Conservation (phyloP, 2,888 invertebrate species). For the Diaperis boleti region DNA sequence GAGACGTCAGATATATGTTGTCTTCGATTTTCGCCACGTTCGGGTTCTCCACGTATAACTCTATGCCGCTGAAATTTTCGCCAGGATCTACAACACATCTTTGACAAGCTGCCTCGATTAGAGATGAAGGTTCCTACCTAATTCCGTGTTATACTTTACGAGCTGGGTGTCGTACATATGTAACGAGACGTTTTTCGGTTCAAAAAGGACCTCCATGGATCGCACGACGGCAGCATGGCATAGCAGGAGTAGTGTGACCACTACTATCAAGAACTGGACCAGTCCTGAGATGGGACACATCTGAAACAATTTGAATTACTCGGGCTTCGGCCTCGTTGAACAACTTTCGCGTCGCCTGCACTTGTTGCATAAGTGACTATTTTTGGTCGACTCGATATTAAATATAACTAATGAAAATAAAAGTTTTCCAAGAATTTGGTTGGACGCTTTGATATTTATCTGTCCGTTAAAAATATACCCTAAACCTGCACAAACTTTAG, state of each 20-base stretch:
- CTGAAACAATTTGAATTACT: slow-evolving; percentile 51
- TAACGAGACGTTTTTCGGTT: slow-evolving; percentile 53
- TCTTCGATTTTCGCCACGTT: slow-evolving; percentile 39
- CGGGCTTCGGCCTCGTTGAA: too few relatives aligned
- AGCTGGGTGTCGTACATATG: slow-evolving; percentile 56
- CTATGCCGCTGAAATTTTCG: slow-evolving; percentile 8
- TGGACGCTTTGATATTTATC: too few relatives aligned
- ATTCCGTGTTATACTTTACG: slow-evolving; percentile 54
- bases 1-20: slow-evolving; percentile 13
- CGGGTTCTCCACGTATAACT: slow-evolving; percentile 39
- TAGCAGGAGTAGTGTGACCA: slow-evolving; percentile 54
- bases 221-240: slow-evolving; percentile 54
- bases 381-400: too few relatives aligned
- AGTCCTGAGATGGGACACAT: slow-evolving; percentile 62
- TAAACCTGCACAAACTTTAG: neutral
- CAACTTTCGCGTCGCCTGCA: too few relatives aligned
- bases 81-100: slow-evolving; percentile 9
- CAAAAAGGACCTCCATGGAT: slow-evolving; percentile 54
- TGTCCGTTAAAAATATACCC: neutral
- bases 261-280: slow-evolving; percentile 57
- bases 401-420: too few relatives aligned
- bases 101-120: neutral
- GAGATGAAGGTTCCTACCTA: too few relatives aligned
- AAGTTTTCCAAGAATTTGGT: too few relatives aligned
- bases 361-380: too few relatives aligned